Evolutionary conservation across 2,113 vertebrate genomes (phyloP).

Genomic region (Cromileptes altivelis): DNA sequence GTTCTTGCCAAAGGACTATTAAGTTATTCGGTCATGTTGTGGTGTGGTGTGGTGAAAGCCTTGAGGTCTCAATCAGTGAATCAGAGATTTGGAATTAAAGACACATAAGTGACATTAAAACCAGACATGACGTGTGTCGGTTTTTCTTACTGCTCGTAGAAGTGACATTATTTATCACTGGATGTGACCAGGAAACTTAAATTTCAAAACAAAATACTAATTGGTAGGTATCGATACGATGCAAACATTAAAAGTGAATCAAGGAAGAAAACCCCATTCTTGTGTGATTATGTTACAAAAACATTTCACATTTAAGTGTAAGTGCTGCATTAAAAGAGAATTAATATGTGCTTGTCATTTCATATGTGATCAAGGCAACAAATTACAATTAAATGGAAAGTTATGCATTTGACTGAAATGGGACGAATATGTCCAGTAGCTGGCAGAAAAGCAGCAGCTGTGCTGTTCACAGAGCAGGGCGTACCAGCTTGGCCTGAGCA

Average conservation of each 20-base stretch:
- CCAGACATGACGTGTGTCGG: not conserved
- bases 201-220: not conserved
- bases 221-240: not conserved
- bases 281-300: not conserved
- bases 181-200: not conserved
- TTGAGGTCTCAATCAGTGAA: conserved; percentile 12
- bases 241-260: not conserved
- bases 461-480: conserved; percentile 44
- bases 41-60: not conserved
- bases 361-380: not conserved
- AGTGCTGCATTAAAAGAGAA: not conserved
- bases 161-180: not conserved
- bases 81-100: conserved; percentile 19
- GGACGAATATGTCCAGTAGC: not conserved
- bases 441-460: not conserved
- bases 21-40: not conserved
- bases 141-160: not conserved
- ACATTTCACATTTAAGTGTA: not conserved
- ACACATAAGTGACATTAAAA: conserved; percentile 12
- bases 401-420: not conserved
- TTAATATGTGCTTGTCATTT: not conserved
- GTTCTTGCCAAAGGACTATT: conserved; percentile 10
- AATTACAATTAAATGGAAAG: not conserved
- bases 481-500: conserved; percentile 99
- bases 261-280: not conserved